Conservation (phyloP, 2,888 invertebrate species). For the Drosophila testacea region DNA sequence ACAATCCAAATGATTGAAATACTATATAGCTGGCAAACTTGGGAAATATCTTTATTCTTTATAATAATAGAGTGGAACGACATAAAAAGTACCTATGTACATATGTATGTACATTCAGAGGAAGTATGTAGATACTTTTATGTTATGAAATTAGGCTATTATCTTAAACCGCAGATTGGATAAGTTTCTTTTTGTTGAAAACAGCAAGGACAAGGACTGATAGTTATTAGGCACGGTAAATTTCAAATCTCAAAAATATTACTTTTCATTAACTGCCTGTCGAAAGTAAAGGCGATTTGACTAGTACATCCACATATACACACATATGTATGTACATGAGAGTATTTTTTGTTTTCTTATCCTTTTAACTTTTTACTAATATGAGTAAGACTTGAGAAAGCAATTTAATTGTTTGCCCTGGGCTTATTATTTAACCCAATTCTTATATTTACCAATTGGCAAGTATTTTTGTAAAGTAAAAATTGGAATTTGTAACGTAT, state of each 20-base stretch:
- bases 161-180: slow-evolving; percentile 11
- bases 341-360: not conserved
- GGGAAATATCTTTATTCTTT: no score
- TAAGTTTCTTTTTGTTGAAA: slow-evolving; percentile 26
- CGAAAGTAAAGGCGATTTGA: not conserved
- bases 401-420: slow-evolving; percentile 45
- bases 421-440: slow-evolving; percentile 22
- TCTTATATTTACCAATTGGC: slow-evolving; percentile 38
- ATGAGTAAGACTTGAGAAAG: slow-evolving; percentile 1
- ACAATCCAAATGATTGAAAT: no score
- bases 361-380: not conserved
- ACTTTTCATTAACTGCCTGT: slow-evolving; percentile 6
- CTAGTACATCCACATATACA: no score
- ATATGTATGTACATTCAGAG: no score
- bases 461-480: slow-evolving; percentile 21
- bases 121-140: no score
- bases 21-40: no score
- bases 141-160: not conserved
- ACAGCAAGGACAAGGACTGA: slow-evolving; percentile 59
- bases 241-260: slow-evolving; percentile 15
- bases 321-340: not conserved
- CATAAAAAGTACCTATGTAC: no score
- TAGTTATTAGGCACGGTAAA: slow-evolving; percentile 53
- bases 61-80: no score
- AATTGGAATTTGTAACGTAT: slow-evolving; percentile 51